These are phyloP conservation scores for Prolemur simus DNA, from an alignment of 2,113 vertebrate genomes.

Conservation along the genomic window DNA sequence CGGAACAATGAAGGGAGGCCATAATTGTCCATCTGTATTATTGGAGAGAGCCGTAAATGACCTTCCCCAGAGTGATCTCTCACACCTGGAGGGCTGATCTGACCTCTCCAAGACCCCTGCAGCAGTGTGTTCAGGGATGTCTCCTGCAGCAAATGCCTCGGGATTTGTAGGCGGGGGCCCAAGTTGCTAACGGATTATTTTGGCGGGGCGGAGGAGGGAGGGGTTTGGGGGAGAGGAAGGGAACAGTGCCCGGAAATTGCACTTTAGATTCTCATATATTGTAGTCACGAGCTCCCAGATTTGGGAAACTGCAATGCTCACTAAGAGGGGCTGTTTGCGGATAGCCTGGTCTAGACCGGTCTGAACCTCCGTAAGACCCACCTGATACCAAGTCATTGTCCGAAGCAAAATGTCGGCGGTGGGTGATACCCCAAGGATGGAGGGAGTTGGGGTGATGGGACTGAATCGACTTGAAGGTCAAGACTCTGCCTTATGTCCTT, in stretches of 20 bases:
- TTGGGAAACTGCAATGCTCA: background rate
- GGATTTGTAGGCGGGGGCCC: background rate
- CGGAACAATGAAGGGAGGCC: background rate
- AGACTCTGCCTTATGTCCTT: background rate
- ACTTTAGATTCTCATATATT: background rate
- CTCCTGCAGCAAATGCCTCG: background rate
- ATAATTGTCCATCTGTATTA: background rate
- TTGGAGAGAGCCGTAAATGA: background rate
- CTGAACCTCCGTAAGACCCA: background rate
- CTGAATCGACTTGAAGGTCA: conserved; percentile 14
- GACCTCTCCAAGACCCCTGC: background rate
- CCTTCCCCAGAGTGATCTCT: background rate
- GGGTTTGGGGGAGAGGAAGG: background rate
- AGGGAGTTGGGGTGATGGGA: background rate
- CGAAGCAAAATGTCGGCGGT: background rate
- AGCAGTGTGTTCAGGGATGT: background rate
- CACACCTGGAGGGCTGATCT: background rate
- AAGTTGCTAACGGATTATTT: background rate
- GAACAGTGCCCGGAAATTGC: background rate
- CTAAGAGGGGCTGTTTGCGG: background rate
- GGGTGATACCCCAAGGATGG: background rate
- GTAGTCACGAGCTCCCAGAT: background rate
- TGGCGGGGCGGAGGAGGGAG: background rate
- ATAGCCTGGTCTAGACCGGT: background rate
- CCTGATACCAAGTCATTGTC: background rate